Evolutionary conservation across 1,140 invertebrate species (phyloP).

Genomic region (Batillaria attramentaria): DNA sequence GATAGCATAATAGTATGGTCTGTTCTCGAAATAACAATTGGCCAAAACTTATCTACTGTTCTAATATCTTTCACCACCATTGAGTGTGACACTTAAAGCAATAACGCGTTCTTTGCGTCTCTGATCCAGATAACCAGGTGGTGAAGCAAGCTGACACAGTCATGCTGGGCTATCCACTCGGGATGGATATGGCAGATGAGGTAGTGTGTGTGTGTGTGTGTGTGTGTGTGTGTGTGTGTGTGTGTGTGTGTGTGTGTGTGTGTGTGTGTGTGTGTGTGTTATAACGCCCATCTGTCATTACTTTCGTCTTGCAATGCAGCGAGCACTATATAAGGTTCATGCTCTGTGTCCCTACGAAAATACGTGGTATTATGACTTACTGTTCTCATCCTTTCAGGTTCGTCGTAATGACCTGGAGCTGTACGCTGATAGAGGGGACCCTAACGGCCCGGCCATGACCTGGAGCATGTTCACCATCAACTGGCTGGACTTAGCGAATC

Average conservation of each 20-base stretch:
- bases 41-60: too few relatives aligned
- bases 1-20: too few relatives aligned
- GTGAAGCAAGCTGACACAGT: slow-evolving; percentile 75
- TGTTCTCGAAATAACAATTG: too few relatives aligned
- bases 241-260: not conserved
- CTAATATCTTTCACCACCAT: too few relatives aligned
- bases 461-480: slow-evolving; percentile 73
- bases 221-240: slow-evolving; percentile 2
- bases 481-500: slow-evolving; percentile 67
- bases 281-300: too few relatives aligned
- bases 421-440: slow-evolving; percentile 66
- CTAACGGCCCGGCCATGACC: slow-evolving; percentile 73
- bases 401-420: slow-evolving; percentile 70
- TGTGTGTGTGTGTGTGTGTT: not conserved
- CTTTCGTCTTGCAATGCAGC: too few relatives aligned
- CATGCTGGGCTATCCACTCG: slow-evolving; percentile 72
- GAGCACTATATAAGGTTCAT: too few relatives aligned
- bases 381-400: slow-evolving; percentile 39
- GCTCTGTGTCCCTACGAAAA: too few relatives aligned
- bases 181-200: slow-evolving; percentile 64
- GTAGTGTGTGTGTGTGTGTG: not conserved
- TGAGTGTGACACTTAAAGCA: too few relatives aligned
- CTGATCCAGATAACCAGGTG: slow-evolving; percentile 12
- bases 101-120: too few relatives aligned
- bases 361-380: too few relatives aligned